Conservation (phyloP, 1,140 invertebrate species). For the Vollenhovia emeryi region DNA sequence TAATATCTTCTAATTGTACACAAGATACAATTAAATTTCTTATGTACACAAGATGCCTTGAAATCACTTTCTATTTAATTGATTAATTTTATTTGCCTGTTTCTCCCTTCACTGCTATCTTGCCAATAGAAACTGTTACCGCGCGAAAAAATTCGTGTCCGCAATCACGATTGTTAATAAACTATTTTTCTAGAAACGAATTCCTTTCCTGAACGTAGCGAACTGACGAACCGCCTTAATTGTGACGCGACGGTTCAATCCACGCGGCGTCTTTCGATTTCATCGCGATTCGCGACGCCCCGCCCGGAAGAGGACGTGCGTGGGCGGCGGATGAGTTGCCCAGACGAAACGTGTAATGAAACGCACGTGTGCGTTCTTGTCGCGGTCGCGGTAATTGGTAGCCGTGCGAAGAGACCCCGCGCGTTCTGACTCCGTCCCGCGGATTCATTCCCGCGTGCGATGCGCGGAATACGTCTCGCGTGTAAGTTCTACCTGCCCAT, state of each 20-base stretch:
- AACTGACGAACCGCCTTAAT: background rate
- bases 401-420: background rate
- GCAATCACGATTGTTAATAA: background rate
- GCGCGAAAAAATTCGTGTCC: background rate
- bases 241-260: slow-evolving; percentile 14
- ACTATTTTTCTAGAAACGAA: background rate
- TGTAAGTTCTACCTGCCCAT: background rate
- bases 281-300: slow-evolving; percentile 12
- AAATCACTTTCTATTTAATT: background rate
- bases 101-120: background rate
- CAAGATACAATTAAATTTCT: background rate
- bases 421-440: background rate
- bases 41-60: background rate
- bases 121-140: background rate
- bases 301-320: background rate
- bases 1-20: background rate
- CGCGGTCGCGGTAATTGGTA: slow-evolving; percentile 21
- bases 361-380: slow-evolving; percentile 12
- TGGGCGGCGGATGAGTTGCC: background rate
- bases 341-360: slow-evolving; percentile 3
- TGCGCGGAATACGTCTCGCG: background rate
- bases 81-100: background rate
- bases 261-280: slow-evolving; percentile 1
- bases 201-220: background rate
- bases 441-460: background rate